Base-by-base conservation (phyloP, 2,888 invertebrate species). In the Poecilus cupreus region DNA sequence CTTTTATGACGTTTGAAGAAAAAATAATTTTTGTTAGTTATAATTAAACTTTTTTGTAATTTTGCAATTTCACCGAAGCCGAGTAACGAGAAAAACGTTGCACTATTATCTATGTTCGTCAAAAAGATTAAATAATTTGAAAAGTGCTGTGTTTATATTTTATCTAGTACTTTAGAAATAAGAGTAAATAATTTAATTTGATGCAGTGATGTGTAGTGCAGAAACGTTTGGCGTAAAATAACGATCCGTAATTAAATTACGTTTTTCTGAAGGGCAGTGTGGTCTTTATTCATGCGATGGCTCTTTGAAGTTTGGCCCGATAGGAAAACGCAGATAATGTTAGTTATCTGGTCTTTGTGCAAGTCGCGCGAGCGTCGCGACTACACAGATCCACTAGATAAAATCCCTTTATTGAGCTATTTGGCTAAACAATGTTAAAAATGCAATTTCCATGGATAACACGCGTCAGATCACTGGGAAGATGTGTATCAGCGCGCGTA, bases 391-490 rank as follows among this genome's bases (percentile, higher is more conserved):
- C 8, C 32, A 54, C n/a, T 68, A 75, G 32, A 75, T 51, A 75
- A 20, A 76, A 57, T 76, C 54, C n/a, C 57, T 76, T 76, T 76
- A 76, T 76, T 76, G 76, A 76, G 57, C 54, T 76, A 37, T 76
- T 76, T 57, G 57, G 76, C 57, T 76, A 76, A 76, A 76, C 76
- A 76, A 76, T 76, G 76, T 76, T 76, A 76, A 76, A 76, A 76
- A 76, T 76, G 76, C 76, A 54, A 76, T 76, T 76, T 76, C 76
- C 76, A 76, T 76, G 76, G 76, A 76, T 57, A 76, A 57, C 76
- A 57, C 51, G 43, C 13, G 43, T 43, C 43, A n/a, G 43, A 43
- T 32, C 32, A 32, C 32, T 32, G 6, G 1, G 43, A 43, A 43
- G 43, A 43, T n/a, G 13, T 43, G 43, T 13, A 43, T 8, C 32